Evolutionary conservation across 1,140 invertebrate species (phyloP).

Genomic region (Procambarus clarkii): DNA sequence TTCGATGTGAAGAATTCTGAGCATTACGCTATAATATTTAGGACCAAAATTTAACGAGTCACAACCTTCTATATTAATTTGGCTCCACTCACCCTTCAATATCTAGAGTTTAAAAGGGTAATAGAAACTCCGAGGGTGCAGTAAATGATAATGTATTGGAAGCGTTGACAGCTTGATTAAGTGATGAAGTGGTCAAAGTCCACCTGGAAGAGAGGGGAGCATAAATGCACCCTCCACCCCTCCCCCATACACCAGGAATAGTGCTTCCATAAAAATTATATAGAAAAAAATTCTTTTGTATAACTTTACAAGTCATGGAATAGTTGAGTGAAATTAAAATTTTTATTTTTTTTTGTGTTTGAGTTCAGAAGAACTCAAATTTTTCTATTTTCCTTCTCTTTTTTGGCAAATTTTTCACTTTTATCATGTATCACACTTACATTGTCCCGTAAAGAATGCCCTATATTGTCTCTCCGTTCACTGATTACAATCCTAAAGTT

Average conservation of each 20-base stretch:
- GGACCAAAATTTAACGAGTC: neutral
- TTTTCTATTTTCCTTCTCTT: constrained; percentile 68
- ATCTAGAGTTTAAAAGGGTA: constrained; percentile 19
- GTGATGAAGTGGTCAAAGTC: constrained; percentile 22
- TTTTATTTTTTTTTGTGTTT: constrained; percentile 54
- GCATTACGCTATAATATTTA: neutral
- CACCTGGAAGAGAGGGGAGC: constrained; percentile 58
- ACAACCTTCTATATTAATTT: neutral
- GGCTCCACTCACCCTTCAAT: constrained; percentile 33
- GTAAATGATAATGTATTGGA: constrained; percentile 68
- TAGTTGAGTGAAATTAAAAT: constrained; percentile 52
- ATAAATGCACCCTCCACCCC: constrained; percentile 57
- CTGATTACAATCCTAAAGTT: constrained; percentile 27
- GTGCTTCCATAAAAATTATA: constrained; percentile 62
- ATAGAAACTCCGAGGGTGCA: constrained; percentile 66
- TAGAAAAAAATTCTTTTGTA: constrained; percentile 54
- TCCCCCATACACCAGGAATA: constrained; percentile 58
- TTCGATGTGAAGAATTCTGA: neutral
- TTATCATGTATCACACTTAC: constrained; percentile 60
- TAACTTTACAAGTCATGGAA: constrained; percentile 68
- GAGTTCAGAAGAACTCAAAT: constrained; percentile 55
- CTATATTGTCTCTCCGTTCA: constrained; percentile 68
- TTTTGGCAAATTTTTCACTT: constrained; percentile 69
- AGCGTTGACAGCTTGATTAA: constrained; percentile 59
- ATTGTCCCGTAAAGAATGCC: constrained; percentile 70